These are phyloP conservation scores for Lonchura striata DNA, from an alignment of 2,113 vertebrate species.

Conservation along the genomic window DNA sequence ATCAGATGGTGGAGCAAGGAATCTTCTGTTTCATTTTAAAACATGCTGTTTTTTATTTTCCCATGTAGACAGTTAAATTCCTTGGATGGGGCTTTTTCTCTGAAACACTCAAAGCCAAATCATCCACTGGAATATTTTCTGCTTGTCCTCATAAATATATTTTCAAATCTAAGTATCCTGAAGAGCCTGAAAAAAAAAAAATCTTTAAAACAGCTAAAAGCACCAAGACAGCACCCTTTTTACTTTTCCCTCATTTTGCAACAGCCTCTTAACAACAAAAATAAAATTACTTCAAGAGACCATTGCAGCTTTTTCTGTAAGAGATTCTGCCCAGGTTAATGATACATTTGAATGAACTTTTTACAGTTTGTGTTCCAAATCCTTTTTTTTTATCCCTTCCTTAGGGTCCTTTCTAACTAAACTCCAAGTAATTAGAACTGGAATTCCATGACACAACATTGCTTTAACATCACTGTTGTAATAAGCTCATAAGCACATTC, in stretches of 20 bases:
- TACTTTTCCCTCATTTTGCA: neutral
- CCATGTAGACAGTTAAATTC: neutral
- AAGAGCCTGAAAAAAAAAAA: neutral
- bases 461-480: neutral
- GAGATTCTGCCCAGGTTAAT: neutral
- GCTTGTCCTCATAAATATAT: neutral
- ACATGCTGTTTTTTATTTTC: neutral
- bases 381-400: neutral
- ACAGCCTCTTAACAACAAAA: neutral
- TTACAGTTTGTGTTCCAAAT: neutral
- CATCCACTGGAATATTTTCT: neutral
- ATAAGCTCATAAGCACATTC: neutral
- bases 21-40: neutral
- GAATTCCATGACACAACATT: neutral
- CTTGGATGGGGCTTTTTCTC: neutral
- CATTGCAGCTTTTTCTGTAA: neutral
- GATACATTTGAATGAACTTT: neutral
- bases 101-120: neutral
- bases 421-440: neutral
- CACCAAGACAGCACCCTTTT: fast-evolving
- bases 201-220: neutral
- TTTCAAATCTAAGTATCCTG: neutral
- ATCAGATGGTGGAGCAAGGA: neutral
- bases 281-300: neutral
- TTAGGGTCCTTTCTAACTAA: neutral